Percentiles rank a stretch among this genome's conserved stretches.
phyloP scores from a whole-genome alignment of 2,113 vertebrate species.

The Rhea pennata region DNA sequence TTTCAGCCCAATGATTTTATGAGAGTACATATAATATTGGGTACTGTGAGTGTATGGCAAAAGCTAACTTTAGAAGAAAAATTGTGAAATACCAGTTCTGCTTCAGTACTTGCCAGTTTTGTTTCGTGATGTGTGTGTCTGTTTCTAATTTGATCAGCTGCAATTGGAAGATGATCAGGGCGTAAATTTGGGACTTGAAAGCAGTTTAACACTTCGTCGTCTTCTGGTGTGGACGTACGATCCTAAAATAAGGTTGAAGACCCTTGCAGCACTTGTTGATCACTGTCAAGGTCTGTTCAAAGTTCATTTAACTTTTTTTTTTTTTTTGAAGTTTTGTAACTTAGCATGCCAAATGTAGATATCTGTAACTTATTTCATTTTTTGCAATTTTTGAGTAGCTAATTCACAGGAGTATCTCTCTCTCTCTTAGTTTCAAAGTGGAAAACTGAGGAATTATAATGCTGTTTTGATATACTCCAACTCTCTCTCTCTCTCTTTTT shows the following conservation, averaged over 20 bases:
- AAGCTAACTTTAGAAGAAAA: not conserved
- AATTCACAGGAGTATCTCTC: not conserved
- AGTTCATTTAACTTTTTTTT: not conserved
- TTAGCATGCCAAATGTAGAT: not conserved
- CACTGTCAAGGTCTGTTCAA: slow-evolving; percentile 91
- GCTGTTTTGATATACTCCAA: not conserved
- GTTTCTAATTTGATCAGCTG: slow-evolving; percentile 77
- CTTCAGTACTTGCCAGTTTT: not conserved
- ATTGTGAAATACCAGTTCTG: not conserved
- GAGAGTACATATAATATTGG: not conserved
- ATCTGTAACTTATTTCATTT: not conserved
- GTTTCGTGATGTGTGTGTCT: not conserved
- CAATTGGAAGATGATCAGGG: slow-evolving; percentile 97
- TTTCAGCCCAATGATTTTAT: not conserved
- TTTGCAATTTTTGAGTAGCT: not conserved
- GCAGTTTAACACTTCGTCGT: slow-evolving; percentile 89
- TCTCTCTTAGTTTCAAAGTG: not conserved
- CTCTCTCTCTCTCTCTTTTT: not conserved
- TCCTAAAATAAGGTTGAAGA: slow-evolving; percentile 94
- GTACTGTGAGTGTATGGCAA: not conserved
- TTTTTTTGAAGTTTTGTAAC: not conserved
- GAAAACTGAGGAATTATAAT: not conserved
- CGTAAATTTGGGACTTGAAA: slow-evolving; percentile 86
- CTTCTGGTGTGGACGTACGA: slow-evolving; percentile 98
- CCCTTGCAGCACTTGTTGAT: slow-evolving; percentile 95